Conservation (phyloP, 2,797 vertebrate genomes). For the Hypotaenidia okinawae region DNA sequence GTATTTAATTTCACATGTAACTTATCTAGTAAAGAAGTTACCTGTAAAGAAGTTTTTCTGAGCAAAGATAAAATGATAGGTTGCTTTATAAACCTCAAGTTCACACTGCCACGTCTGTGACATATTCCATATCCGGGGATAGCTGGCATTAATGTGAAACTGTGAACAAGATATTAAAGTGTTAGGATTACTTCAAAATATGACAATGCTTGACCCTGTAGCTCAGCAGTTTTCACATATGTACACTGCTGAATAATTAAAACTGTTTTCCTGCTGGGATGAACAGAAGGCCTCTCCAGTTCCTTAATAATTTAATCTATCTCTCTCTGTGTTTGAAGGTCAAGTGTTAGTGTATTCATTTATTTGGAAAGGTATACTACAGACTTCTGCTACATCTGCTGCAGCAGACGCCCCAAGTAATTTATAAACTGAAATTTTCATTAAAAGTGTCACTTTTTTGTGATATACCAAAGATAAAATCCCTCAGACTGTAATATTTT, state of each 20-base stretch:
- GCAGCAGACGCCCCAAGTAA: neutral
- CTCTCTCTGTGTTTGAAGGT: conserved; percentile 32
- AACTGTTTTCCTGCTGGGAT: conserved; percentile 48
- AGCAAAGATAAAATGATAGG: conserved; percentile 98
- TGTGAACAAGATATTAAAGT: conserved; percentile 68
- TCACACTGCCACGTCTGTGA: conserved; percentile 98
- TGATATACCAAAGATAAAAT: neutral
- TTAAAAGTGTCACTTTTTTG: neutral
- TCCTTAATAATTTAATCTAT: conserved; percentile 58
- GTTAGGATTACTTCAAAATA: conserved; percentile 32
- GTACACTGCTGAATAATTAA: conserved; percentile 63
- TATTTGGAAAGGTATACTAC: neutral
- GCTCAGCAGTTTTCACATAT: conserved; percentile 47
- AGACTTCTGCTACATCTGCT: neutral
- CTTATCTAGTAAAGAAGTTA: conserved; percentile 65
- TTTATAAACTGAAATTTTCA: neutral
- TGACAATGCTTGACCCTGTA: neutral
- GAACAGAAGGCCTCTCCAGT: conserved; percentile 59
- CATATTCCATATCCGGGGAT: conserved; percentile 97
- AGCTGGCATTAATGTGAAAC: conserved; percentile 97
- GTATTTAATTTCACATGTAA: neutral
- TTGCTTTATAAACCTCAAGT: conserved; percentile 98
- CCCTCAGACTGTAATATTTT: neutral
- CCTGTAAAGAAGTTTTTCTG: conserved; percentile 99
- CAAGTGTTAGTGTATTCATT: conserved; percentile 30